These are phyloP conservation scores for Spodoptera litura DNA, from an alignment of 1,140 invertebrate species.

Conservation along the genomic window DNA sequence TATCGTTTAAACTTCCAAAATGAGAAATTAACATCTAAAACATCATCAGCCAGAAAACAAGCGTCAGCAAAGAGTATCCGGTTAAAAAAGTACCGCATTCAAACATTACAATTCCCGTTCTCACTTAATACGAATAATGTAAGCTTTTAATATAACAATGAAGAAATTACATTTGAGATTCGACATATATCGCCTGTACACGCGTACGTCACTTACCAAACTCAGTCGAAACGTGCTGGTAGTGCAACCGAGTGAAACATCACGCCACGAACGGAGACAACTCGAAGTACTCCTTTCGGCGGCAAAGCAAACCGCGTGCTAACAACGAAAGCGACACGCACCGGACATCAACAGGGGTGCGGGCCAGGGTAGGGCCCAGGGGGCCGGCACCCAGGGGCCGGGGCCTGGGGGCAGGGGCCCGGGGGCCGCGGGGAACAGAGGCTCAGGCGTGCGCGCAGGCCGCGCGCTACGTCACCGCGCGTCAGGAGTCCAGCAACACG, in stretches of 20 bases:
- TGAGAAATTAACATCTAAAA: constrained; percentile 51
- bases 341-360: neutral
- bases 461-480: constrained; percentile 70
- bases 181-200: neutral
- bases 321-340: constrained; percentile 45
- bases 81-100: constrained; percentile 24
- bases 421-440: neutral
- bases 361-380: neutral
- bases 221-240: constrained; percentile 12
- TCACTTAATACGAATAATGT: constrained; percentile 21
- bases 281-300: neutral
- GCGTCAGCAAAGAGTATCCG: constrained; percentile 17
- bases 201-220: neutral
- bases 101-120: constrained; percentile 51
- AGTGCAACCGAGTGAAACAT: constrained; percentile 12
- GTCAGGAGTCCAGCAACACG: constrained; percentile 84
- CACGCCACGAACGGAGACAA: neutral
- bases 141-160: constrained; percentile 33
- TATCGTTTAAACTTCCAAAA: constrained; percentile 50
- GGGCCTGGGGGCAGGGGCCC: neutral
- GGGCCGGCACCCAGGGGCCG: neutral
- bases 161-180: constrained; percentile 28
- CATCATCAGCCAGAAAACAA: constrained; percentile 31
- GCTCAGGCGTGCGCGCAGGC: constrained; percentile 46
- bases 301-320: constrained; percentile 27